Percentiles rank a stretch among this genome's conserved stretches.
phyloP scores from a whole-genome alignment of 2,797 vertebrate genomes.

The Sylvilagus floridanus region DNA sequence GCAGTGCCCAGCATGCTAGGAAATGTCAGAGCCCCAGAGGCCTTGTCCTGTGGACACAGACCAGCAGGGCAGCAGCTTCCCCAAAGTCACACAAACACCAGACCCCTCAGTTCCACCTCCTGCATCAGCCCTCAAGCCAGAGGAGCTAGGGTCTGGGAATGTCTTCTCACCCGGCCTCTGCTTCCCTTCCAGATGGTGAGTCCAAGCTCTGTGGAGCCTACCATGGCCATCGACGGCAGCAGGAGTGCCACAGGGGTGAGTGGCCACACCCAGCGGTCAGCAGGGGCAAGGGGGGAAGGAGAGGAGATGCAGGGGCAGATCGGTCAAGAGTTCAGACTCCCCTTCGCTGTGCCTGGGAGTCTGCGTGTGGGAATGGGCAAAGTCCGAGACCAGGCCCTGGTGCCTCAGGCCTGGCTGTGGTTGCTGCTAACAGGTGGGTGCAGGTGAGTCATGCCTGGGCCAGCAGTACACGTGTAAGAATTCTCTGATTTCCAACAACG shows the following conservation, averaged over 20 bases:
- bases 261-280: background rate
- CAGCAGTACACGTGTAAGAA: too few species aligned
- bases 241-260: slow-evolving; percentile 85
- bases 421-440: background rate
- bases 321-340: background rate
- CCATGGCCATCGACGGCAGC: slow-evolving; percentile 79
- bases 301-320: background rate
- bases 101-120: background rate
- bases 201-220: slow-evolving; percentile 79
- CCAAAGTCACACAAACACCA: background rate
- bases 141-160: background rate
- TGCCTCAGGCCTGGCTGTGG: background rate
- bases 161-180: background rate
- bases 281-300: background rate
- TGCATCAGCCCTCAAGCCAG: background rate
- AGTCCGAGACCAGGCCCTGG: background rate
- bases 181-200: slow-evolving; percentile 82
- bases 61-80: background rate
- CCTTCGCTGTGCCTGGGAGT: background rate
- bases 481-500: background rate
- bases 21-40: too few species aligned
- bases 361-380: background rate
- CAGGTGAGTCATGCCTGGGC: too few species aligned
- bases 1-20: background rate
- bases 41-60: background rate